Evolutionary conservation across 2,113 vertebrate genomes (phyloP), one percentile per base, ranked within the genome.

Genomic region (Clupea harengus): DNA sequence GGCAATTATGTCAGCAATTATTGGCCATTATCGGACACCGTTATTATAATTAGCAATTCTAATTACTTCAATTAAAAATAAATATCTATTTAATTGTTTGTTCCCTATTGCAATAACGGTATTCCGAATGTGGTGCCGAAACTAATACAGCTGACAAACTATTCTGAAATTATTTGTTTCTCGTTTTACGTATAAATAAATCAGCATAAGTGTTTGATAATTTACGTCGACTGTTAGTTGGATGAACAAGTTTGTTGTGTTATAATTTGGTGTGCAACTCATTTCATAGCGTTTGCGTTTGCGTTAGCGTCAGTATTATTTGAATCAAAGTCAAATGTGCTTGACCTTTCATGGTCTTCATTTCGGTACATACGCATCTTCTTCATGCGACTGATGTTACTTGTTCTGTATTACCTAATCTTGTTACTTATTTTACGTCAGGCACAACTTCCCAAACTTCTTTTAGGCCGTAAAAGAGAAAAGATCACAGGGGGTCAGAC

Each of bases 31-130:
- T 5, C 17, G 39, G 28, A 78, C 72, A 78, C 11, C 32, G 10
- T 72, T 72, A 72, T 72, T 28, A 72, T 25, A 72, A 32, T 72
- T 72, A 72, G 64, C 64, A 78, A 78, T 4, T 39, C 72, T 39
- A 78, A 78, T 78, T 11, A 32, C 28, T 78, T 78, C 4, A 32
- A 78, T 78, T 44, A 78, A 18, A 78, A 78, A 78, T 78, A 82
- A 88, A 86, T 75, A 83, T 89, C 82, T 64, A 5, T 86, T 11
- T 11, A 9, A 49, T 44, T 13, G 39, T 78, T 18, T 15, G 64
- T 78, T 78, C 32, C 28, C 72, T 78, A 39, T 32, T 3, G 3
- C 72, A 78, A 78, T 39, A 39, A 78, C 15, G 28, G 10, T 15
- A 78, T 39, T 78, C 25, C 17, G 15, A 39, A 78, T 78, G 28